Percentiles rank a stretch among this genome's conserved stretches.
phyloP scores from a whole-genome alignment of 2,113 vertebrate species.

The Pogona vitticeps region DNA sequence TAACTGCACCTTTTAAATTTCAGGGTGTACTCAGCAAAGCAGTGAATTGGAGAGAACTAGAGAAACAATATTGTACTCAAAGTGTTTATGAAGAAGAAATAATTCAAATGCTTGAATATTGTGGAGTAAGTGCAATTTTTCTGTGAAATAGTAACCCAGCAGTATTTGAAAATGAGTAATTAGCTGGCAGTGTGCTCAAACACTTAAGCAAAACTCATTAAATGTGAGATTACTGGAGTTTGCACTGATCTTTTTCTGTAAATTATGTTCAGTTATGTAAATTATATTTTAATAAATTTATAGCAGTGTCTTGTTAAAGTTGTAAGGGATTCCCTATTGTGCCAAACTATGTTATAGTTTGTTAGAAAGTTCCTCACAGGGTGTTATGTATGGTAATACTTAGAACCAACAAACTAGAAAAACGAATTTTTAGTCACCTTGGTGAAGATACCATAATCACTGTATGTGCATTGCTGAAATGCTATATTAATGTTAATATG shows the following conservation, averaged over 20 bases:
- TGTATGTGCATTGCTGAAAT: no score
- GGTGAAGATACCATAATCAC: no score
- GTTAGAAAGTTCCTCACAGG: no score
- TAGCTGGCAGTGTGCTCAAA: not conserved
- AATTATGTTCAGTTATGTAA: not conserved
- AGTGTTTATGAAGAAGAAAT: slow-evolving; percentile 96
- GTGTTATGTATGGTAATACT: no score
- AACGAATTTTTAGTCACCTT: no score
- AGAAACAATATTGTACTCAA: slow-evolving; percentile 93
- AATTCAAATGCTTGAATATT: slow-evolving; percentile 92
- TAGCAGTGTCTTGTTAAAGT: no score
- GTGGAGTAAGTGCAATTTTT: slow-evolving; percentile 84
- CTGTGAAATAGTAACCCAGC: slow-evolving; percentile 5
- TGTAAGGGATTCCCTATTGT: no score
- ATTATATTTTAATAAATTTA: not conserved
- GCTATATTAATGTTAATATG: no score
- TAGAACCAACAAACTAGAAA: no score
- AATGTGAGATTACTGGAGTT: not conserved
- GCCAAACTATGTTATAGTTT: no score
- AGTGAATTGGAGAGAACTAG: slow-evolving; percentile 95
- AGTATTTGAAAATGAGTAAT: slow-evolving; percentile 2
- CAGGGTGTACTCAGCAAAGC: slow-evolving; percentile 96
- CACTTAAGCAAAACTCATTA: not conserved
- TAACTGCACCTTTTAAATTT: slow-evolving; percentile 48
- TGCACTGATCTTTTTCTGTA: not conserved